Percentiles rank a stretch among this genome's conserved stretches.
phyloP scores from a whole-genome alignment of 2,113 vertebrate species.

The Corythoichthys haematopterus region DNA sequence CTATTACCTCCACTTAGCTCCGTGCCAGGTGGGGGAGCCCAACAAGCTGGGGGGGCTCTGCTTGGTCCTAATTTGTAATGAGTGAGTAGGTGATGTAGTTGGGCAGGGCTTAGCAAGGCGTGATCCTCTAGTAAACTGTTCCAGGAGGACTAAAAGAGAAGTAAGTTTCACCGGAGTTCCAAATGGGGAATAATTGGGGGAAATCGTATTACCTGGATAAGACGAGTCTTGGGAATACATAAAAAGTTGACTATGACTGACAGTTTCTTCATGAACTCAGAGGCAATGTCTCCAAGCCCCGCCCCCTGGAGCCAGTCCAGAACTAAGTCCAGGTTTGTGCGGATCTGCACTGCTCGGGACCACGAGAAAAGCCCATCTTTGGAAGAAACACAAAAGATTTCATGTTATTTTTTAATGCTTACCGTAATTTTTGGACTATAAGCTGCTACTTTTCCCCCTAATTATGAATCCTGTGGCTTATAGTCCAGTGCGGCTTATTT shows the following conservation, averaged over 20 bases:
- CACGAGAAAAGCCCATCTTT: slow-evolving; percentile 83
- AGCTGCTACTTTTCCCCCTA: too few species aligned
- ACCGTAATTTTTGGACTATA: too few species aligned
- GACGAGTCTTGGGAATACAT: slow-evolving; percentile 83
- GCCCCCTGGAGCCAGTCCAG: slow-evolving; percentile 88
- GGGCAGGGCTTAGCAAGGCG: slow-evolving; percentile 75
- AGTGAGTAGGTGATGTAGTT: slow-evolving; percentile 85
- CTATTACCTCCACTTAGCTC: slow-evolving; percentile 69
- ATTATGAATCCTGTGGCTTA: too few species aligned
- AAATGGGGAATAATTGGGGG: neutral
- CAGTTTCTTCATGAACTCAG: slow-evolving; percentile 87
- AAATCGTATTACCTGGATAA: slow-evolving; percentile 78
- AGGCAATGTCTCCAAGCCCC: slow-evolving; percentile 86
- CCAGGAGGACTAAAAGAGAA: slow-evolving; percentile 79
- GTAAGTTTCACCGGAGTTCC: neutral
- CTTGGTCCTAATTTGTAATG: slow-evolving; percentile 86
- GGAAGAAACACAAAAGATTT: neutral
- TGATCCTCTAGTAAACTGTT: slow-evolving; percentile 78
- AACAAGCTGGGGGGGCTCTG: slow-evolving; percentile 75
- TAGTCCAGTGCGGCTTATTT: too few species aligned
- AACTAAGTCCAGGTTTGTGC: slow-evolving; percentile 86
- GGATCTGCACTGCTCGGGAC: slow-evolving; percentile 87
- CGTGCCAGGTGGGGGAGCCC: slow-evolving; percentile 78
- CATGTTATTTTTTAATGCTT: too few species aligned
- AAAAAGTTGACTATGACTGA: slow-evolving; percentile 86